A percentile compares a stretch with the other conserved stretches of the same genome.
Evolutionary conservation across 2,888 invertebrate genomes (phyloP).

Genomic region (Rosalia funebris): DNA sequence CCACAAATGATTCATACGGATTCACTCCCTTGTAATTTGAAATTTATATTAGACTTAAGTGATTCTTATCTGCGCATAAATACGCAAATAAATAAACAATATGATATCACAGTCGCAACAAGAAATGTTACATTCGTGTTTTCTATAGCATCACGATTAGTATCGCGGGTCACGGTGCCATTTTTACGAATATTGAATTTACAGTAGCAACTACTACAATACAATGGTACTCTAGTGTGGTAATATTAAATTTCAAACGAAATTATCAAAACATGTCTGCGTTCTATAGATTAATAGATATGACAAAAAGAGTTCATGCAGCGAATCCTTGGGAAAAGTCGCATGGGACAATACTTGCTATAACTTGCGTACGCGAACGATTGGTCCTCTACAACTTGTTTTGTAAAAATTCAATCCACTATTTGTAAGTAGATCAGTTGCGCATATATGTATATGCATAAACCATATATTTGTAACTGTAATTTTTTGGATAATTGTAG

Average conservation of each 20-base stretch:
- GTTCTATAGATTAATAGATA: background rate
- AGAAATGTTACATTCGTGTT: constrained; percentile 55
- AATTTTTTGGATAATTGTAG: too few species aligned
- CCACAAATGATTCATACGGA: constrained; percentile 28
- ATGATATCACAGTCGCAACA: constrained; percentile 52
- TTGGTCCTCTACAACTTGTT: too few species aligned
- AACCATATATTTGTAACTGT: too few species aligned
- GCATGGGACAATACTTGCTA: too few species aligned
- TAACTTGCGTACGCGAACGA: too few species aligned
- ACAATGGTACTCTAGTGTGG: constrained; percentile 20
- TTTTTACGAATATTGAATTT: constrained; percentile 48
- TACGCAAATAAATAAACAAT: constrained; percentile 52
- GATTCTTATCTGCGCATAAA: constrained; percentile 43
- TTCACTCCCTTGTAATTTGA: constrained; percentile 29
- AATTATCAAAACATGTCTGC: constrained; percentile 25
- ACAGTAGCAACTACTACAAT: constrained; percentile 43
- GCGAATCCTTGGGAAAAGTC: too few species aligned
- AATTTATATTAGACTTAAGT: constrained; percentile 29
- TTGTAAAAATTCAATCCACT: too few species aligned
- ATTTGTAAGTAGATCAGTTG: too few species aligned
- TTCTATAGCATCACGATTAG: constrained; percentile 52
- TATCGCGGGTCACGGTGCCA: constrained; percentile 50
- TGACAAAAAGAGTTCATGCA: background rate
- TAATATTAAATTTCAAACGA: constrained; percentile 7
- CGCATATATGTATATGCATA: too few species aligned